Base-by-base conservation (phyloP, 2,888 invertebrate genomes). In the Aleiodes leptofemur region DNA sequence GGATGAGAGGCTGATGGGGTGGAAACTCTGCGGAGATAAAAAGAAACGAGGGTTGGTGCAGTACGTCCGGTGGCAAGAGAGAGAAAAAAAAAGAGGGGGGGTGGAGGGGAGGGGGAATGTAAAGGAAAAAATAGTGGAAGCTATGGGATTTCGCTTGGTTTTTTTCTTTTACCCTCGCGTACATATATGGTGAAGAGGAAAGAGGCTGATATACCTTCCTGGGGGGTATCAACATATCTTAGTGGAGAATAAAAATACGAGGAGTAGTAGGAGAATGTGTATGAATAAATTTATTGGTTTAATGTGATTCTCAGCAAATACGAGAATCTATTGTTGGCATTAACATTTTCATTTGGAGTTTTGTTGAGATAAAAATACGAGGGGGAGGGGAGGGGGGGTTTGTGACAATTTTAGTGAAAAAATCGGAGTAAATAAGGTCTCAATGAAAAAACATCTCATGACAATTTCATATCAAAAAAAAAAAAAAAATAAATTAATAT, bases 11-110 rank as follows among this genome's bases (percentile, higher is more conserved):
- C 89, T 89, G 89, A 89, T 89, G 89, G 89, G 89, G 89, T 89
- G 89, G 89, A 89, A 89, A 89, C 89, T 89, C 88, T 87, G 87
- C 86, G 87, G 85, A 89, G 89, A 89, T 89, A 89, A 89, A 89
- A 89, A 89, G 88, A 87, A 89, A 89, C 84, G 89, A 89, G 87
- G 86, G 85, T 83, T 84, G 86, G 85, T 84, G 84, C 83, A 82
- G 78, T 77, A 76, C 78, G 76, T 77, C 80, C 79, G 78, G 73
- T 74, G 73, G 64, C 38, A 56, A 72, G 76, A 75, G 69, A 74
- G 57, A 64, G 53, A 68, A 72, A 77, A 70, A 69, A 74, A 64
- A 55, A 66, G 53, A 53, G 51, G 29, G 59, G 48, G 29, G n/a
- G 34, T 43, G 48, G 16, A 38, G 64, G 34, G 55, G 55, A 55